These are phyloP conservation scores for Augiades crinisus DNA, from an alignment of 2,888 invertebrate species.

Conservation along the genomic window DNA sequence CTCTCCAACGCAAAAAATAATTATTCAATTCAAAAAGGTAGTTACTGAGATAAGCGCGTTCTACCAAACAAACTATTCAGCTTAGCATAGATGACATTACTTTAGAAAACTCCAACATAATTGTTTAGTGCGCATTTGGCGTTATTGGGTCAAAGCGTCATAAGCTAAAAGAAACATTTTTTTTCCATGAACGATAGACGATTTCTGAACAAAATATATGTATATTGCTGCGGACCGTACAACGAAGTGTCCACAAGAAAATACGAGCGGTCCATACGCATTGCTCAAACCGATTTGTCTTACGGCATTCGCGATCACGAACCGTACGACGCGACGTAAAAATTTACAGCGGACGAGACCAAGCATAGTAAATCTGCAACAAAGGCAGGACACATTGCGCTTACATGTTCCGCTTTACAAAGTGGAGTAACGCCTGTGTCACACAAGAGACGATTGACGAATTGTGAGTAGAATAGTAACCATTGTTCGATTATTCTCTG, in stretches of 20 bases:
- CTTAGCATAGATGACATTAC: too few species aligned
- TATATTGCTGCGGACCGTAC: neutral
- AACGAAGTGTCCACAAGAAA: neutral
- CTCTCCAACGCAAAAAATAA: too few species aligned
- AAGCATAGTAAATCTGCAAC: conserved; percentile 32
- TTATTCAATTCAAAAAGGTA: too few species aligned
- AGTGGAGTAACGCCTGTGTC: neutral
- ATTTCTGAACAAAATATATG: neutral
- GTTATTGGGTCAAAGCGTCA: too few species aligned
- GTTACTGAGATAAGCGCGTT: too few species aligned
- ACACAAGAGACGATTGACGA: neutral
- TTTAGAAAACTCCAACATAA: too few species aligned
- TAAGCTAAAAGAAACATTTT: too few species aligned
- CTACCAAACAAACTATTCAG: too few species aligned
- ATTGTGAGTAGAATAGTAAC: neutral
- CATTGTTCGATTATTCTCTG: too few species aligned
- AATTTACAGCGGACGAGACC: conserved; percentile 31
- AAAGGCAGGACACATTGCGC: conserved; percentile 18
- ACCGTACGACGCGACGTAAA: conserved; percentile 17
- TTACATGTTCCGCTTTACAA: conserved; percentile 16
- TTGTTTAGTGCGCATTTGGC: too few species aligned
- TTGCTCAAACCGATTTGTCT: conserved; percentile 17
- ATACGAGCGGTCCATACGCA: neutral
- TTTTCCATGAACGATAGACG: too few species aligned
- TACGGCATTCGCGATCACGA: conserved; percentile 8